Percentiles rank a stretch among this genome's conserved stretches.
Evolutionary conservation across 30 jellyfish, hydroid and myxozoan genomes (phyloP).

Genomic region (Turritopsis rubra): DNA sequence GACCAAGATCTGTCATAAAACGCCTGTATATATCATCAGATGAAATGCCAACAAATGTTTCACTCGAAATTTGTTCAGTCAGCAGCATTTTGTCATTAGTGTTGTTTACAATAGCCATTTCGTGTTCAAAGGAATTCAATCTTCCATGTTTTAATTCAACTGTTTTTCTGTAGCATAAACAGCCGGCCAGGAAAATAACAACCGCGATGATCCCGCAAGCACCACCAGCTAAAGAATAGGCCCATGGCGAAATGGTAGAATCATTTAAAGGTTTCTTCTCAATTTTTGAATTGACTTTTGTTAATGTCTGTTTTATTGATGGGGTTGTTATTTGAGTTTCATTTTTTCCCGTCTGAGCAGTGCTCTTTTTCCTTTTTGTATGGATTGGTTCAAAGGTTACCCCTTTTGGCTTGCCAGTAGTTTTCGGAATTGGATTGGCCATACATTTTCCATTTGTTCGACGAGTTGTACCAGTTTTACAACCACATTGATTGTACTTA

Average conservation of each 20-base stretch:
- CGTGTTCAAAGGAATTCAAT: constrained; percentile 26
- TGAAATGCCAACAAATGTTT: constrained; percentile 5
- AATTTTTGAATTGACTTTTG: constrained; percentile 2
- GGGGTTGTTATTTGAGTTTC: background rate
- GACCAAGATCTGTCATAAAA: constrained; percentile 12
- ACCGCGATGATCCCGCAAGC: constrained; percentile 55
- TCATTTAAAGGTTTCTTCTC: background rate
- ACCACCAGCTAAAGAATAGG: constrained; percentile 63
- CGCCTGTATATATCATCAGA: constrained; percentile 1
- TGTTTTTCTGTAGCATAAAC: constrained; percentile 48
- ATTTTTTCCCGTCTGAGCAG: background rate
- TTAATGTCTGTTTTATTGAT: background rate
- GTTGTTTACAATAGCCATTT: constrained; percentile 3
- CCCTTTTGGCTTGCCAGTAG: background rate
- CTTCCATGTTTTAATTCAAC: background rate
- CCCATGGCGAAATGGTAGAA: constrained; percentile 46
- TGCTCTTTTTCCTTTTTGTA: background rate
- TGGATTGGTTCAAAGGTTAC: background rate
- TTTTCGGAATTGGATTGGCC: background rate
- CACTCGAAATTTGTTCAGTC: constrained; percentile 7
- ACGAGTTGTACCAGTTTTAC: constrained; percentile 15
- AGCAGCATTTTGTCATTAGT: background rate
- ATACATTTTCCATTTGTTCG: background rate
- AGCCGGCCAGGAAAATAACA: constrained; percentile 43
- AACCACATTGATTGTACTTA: constrained; percentile 41